Base-by-base conservation (phyloP, 2,797 vertebrate species). In the Cryptoprocta ferox region DNA sequence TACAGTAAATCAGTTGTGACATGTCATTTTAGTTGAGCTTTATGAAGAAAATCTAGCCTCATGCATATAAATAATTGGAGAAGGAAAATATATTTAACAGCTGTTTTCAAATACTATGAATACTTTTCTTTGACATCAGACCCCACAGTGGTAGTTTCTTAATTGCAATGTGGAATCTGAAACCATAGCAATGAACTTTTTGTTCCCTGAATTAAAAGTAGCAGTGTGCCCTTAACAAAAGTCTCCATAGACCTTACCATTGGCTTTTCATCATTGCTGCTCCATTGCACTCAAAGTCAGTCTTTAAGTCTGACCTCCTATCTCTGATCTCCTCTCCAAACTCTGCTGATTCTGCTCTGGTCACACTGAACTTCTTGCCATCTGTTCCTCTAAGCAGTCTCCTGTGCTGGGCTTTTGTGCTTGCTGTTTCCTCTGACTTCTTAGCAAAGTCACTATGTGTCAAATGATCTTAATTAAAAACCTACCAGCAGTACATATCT, bases 121-220 rank as follows among this genome's bases (percentile, higher is more conserved):
- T 61, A n/a, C 81, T 96, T 92, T 91, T 87, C 32, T 95, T 95
- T 91, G 39, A 90, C 39, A 42, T 91, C 66, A 66, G 35, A 73
- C 39, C 8, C 63, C 2, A 70, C 16, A 73, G 48, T 70, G 42
- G 16, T 56, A 30, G 10, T 86, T 92, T 86, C 82, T 95, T 87
- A 93, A 18, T 32, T 93, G 39, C 50, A 45, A 1, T 68, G 32
- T 85, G 28, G 66, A 81, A 63, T 96, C 42, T 48, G 50, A 83
- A 94, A 86, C 50, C 76, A 61, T 18, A 68, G n/a, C 56, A 92
- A 6, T 80, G 37, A 91, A 95, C 45, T 88, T 89, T 80, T 73
- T 73, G 61, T 85, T 85, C n/a, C 35, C 19, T 89, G 39, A 76
- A 59, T 18, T 86, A 48, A 86, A 79, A 90, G 65, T 66, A 73